Evolutionary conservation across 2,888 invertebrate genomes (phyloP).

Genomic region (Desoria tigrina): DNA sequence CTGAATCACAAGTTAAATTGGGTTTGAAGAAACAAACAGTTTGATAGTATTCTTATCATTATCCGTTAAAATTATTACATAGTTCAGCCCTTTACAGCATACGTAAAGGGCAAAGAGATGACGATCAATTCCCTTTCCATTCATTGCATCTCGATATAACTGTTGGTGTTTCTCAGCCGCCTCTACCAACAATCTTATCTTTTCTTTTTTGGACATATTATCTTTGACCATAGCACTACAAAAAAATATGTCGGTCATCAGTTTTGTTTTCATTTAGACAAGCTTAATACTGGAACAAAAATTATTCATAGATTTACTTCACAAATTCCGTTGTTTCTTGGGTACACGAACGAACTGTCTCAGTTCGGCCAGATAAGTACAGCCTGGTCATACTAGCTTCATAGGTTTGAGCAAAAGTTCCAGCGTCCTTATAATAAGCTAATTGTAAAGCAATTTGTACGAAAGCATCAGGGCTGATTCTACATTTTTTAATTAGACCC

Average conservation of each 20-base stretch:
- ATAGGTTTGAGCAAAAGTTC: conserved; percentile 59
- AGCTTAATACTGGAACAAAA: neutral
- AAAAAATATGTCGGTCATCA: neutral
- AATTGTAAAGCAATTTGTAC: conserved; percentile 60
- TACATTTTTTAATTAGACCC: conserved; percentile 59
- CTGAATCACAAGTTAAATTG: conserved; percentile 51
- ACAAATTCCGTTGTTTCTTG: conserved; percentile 57
- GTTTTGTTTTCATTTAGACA: neutral
- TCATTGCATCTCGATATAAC: conserved; percentile 60
- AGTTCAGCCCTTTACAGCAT: conserved; percentile 58
- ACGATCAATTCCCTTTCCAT: conserved; percentile 59
- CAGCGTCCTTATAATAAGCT: conserved; percentile 58
- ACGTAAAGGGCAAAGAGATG: conserved; percentile 61
- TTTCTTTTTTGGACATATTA: conserved; percentile 54
- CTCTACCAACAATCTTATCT: conserved; percentile 55
- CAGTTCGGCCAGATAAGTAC: conserved; percentile 59
- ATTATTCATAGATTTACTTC: conserved; percentile 54
- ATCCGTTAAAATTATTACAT: too few species aligned
- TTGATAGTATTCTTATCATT: neutral
- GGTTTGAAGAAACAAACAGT: too few species aligned
- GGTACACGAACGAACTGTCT: conserved; percentile 60
- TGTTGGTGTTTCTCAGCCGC: conserved; percentile 58
- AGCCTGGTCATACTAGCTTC: conserved; percentile 61
- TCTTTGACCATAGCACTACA: conserved; percentile 57
- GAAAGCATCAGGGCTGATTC: conserved; percentile 61